Percentiles rank a stretch among this genome's conserved stretches.
Conservation (phyloP, 1,140 invertebrate genomes). For the Streblospio benedicti region DNA sequence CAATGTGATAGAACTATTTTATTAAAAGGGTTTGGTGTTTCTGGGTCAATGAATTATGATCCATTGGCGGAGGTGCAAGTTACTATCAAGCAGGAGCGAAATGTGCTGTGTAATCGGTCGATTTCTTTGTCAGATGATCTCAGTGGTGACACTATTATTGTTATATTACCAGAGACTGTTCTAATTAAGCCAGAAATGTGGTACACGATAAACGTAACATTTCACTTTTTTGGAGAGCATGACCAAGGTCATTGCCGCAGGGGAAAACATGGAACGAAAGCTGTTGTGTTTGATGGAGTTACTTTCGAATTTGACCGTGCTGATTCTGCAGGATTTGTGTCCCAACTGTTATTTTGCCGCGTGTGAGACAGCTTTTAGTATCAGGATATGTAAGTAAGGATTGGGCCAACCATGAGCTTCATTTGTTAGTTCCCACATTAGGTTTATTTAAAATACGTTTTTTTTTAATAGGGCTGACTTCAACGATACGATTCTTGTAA, state of each 20-base stretch:
- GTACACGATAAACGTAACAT: conserved; percentile 14
- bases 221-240: conserved; percentile 14
- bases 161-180: background rate
- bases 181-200: background rate
- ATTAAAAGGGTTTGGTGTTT: conserved; percentile 14
- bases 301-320: conserved; percentile 16
- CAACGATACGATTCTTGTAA: too few species aligned
- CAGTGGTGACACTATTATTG: conserved; percentile 2
- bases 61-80: conserved; percentile 9
- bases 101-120: conserved; percentile 6
- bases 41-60: conserved; percentile 10
- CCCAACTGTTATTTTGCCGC: conserved; percentile 9
- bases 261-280: conserved; percentile 14
- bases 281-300: conserved; percentile 5
- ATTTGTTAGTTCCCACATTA: too few species aligned
- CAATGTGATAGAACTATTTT: conserved; percentile 9
- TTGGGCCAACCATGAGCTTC: too few species aligned
- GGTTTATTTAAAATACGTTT: too few species aligned
- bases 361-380: too few species aligned
- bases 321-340: conserved; percentile 11
- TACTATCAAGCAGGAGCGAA: conserved; percentile 13
- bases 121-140: conserved; percentile 6
- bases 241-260: conserved; percentile 13
- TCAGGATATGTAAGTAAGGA: too few species aligned
- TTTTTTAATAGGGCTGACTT: too few species aligned